Conservation (phyloP, 2,113 vertebrate species). For the Neopipo cinnamomea region DNA sequence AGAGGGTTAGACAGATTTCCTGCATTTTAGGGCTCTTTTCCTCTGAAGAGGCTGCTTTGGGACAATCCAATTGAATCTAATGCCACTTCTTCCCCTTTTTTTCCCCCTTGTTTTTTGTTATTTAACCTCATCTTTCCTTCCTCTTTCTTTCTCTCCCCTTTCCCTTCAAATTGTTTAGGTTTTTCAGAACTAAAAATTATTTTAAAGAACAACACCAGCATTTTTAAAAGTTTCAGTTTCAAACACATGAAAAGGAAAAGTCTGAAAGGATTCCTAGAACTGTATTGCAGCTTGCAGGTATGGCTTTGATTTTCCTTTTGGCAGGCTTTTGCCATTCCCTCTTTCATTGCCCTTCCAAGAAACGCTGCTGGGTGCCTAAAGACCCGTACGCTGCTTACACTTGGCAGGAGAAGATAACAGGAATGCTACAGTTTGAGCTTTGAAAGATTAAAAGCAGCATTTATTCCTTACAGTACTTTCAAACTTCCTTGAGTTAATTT, state of each 20-base stretch:
- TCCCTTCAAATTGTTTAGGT: conserved; percentile 2
- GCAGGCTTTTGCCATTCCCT: conserved; percentile 39
- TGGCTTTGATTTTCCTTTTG: conserved; percentile 72
- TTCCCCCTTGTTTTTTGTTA: neutral
- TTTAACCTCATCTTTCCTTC: neutral
- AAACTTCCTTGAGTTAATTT: conserved; percentile 32
- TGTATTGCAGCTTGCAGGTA: conserved; percentile 67
- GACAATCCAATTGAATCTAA: conserved; percentile 58
- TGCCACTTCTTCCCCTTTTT: conserved; percentile 40
- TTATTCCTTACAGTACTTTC: conserved; percentile 46
- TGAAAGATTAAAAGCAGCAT: conserved; percentile 54
- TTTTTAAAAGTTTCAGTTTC: conserved; percentile 66
- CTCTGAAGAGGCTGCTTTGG: conserved; percentile 49
- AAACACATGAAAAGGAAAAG: conserved; percentile 58
- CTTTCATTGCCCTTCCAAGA: conserved; percentile 63
- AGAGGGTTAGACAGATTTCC: conserved; percentile 78
- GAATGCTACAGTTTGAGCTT: conserved; percentile 39
- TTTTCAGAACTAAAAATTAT: conserved; percentile 60
- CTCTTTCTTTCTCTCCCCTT: neutral
- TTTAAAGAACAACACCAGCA: conserved; percentile 40
- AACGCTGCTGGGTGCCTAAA: conserved; percentile 42
- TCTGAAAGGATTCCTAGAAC: conserved; percentile 57
- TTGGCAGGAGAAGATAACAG: conserved; percentile 62
- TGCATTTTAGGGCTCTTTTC: conserved; percentile 70
- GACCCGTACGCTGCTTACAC: neutral